Base-by-base conservation (phyloP, 2,888 invertebrate species). In the Ectemnius lituratus region DNA sequence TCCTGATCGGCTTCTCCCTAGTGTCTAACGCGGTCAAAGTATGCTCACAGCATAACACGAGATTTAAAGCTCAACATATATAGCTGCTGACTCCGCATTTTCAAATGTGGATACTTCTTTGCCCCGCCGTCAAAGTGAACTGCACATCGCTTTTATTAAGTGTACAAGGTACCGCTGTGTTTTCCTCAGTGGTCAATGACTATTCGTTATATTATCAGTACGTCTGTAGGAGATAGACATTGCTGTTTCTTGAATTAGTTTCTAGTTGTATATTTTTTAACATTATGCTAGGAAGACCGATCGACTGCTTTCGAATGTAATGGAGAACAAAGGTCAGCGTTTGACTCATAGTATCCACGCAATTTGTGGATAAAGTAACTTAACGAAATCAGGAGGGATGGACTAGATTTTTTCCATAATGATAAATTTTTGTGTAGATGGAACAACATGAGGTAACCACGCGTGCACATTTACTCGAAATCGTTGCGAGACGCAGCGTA, bases 81-180 rank as follows among this genome's bases (percentile, higher is more conserved):
- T 37, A 37, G 37, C 52, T 52, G 5, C n/a, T 52, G 52, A 52
- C 52, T 52, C 64, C n/a, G 18, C 61, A 63, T 75, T 73, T 72
- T 63, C 6, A 49, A n/a, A 61, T 56, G 20, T 56, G 18, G 27
- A 59, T 59, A 60, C 14, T 67, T 27, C 67, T 67, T 27, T 67
- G 61, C 59, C 59, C 62, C 45, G 47, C 11, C 67, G 52, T 74
- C 49, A 18, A 58, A 57, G 57, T 20, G 46, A 63, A 49, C 58
- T 60, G 66, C 70, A 73, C 72, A 62, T 67, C 67, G 65, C 76
- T 67, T 79, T 74, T 81, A 67, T 76, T 76, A 76, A 64, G 62
- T 27, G 58, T 68, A 62, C 57, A 47, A 49, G 62, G 65, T 52
- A 16, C 57, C 14, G 66, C 59, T 49, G 47, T 45, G n/a, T 71